phyloP scores from a whole-genome alignment of 2,888 invertebrate species.

The Omphaloscelis lunosa region DNA sequence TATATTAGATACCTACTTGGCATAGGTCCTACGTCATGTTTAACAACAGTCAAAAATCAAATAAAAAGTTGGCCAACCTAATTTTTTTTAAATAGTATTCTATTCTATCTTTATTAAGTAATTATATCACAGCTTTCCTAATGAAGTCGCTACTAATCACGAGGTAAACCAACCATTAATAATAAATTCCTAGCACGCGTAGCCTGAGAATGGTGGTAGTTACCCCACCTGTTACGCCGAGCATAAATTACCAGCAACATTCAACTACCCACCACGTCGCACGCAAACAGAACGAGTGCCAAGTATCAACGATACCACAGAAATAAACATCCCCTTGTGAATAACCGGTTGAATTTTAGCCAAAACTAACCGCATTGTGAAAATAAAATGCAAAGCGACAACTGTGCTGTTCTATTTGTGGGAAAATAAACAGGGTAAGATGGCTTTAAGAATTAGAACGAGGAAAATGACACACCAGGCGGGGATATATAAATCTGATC shows the following conservation, averaged over 20 bases:
- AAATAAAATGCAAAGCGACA: conserved; percentile 1
- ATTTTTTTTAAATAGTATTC: background rate
- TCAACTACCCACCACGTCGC: conserved; percentile 29
- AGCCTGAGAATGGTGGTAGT: conserved; percentile 33
- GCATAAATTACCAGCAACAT: conserved; percentile 49
- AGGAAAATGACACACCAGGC: conserved; percentile 28
- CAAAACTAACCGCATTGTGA: background rate
- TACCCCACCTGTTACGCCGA: conserved; percentile 58
- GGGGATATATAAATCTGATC: conserved; percentile 51
- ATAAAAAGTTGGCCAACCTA: background rate
- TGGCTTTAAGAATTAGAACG: conserved; percentile 27
- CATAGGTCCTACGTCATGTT: background rate
- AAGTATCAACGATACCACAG: conserved; percentile 34
- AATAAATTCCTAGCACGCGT: conserved; percentile 45
- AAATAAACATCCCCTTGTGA: conserved; percentile 24
- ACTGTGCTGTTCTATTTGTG: background rate
- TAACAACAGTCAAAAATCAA: conserved; percentile 1
- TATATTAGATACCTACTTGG: background rate
- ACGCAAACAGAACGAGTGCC: conserved; percentile 50
- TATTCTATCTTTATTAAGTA: background rate
- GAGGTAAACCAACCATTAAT: conserved; percentile 41
- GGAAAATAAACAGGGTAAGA: conserved; percentile 1
- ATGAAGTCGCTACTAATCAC: conserved; percentile 31
- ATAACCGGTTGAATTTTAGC: conserved; percentile 2
- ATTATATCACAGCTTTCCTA: conserved; percentile 8